A percentile compares a stretch with the other conserved stretches of the same genome.
These are phyloP conservation scores for Onychostoma macrolepis DNA, from an alignment of 2,113 vertebrate species.

Conservation along the genomic window DNA sequence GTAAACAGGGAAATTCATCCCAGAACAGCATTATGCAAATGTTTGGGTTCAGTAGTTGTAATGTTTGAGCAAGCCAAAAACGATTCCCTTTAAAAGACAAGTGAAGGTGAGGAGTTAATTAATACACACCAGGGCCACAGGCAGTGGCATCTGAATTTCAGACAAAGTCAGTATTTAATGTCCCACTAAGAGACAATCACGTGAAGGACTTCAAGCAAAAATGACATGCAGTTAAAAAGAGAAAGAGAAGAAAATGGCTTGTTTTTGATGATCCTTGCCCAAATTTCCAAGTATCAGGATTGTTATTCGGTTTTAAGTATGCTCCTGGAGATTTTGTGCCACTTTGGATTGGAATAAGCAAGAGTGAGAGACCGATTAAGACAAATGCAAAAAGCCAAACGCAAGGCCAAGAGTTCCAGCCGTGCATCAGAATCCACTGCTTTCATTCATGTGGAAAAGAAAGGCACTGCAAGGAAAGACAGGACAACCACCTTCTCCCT, in stretches of 20 bases:
- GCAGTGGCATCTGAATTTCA: constrained; percentile 37
- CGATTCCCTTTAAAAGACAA: neutral
- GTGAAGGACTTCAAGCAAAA: constrained; percentile 25
- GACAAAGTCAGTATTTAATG: constrained; percentile 22
- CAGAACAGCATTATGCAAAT: neutral
- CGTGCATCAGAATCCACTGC: neutral
- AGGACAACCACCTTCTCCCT: neutral
- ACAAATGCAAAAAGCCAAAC: constrained; percentile 12
- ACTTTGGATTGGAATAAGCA: neutral
- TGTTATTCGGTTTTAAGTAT: neutral
- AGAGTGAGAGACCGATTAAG: neutral
- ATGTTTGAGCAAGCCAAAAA: neutral
- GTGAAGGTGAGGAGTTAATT: neutral
- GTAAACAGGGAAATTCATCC: neutral
- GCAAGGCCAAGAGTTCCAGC: neutral
- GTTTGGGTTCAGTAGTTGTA: constrained; percentile 16
- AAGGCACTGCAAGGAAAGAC: constrained; percentile 41
- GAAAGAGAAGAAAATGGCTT: constrained; percentile 1
- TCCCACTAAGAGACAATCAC: constrained; percentile 17
- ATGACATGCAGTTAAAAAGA: constrained; percentile 24
- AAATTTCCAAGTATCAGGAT: neutral
- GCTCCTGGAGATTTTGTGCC: neutral
- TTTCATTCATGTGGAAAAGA: constrained; percentile 4
- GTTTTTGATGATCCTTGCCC: neutral
- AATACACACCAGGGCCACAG: constrained; percentile 6